Evolutionary conservation across 1,140 invertebrate species (phyloP).

Genomic region (Idris sp.): DNA sequence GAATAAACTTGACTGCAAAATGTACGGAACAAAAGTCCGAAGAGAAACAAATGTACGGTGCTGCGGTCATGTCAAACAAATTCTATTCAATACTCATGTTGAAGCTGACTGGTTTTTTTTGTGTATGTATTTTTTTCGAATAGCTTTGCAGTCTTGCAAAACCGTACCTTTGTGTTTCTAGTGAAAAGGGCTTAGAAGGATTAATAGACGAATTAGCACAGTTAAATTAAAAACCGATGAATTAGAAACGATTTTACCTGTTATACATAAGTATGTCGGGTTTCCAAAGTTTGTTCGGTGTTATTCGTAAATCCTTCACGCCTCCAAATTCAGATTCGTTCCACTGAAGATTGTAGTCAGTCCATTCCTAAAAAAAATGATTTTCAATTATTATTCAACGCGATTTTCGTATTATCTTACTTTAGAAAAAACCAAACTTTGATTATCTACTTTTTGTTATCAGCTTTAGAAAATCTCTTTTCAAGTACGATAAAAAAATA

Average conservation of each 20-base stretch:
- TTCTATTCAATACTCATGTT: no score
- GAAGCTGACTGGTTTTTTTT: no score
- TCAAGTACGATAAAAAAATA: no score
- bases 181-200: background rate
- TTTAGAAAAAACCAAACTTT: no score
- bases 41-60: no score
- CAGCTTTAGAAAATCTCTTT: no score
- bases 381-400: background rate
- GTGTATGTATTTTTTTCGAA: no score
- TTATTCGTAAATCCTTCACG: constrained; percentile 95
- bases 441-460: background rate
- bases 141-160: no score
- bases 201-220: constrained; percentile 8
- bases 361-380: constrained; percentile 90
- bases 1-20: no score
- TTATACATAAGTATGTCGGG: constrained; percentile 99
- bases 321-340: constrained; percentile 95
- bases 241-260: constrained; percentile 85
- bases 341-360: constrained; percentile 97
- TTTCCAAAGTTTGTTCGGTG: constrained; percentile 97
- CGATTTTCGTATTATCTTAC: no score
- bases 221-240: constrained; percentile 5
- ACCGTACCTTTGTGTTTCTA: constrained; percentile 2
- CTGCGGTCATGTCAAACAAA: no score
- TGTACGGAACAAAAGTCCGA: no score